Evolutionary conservation across 2,797 vertebrate species (phyloP).

Genomic region (Bovichtus diacanthus): DNA sequence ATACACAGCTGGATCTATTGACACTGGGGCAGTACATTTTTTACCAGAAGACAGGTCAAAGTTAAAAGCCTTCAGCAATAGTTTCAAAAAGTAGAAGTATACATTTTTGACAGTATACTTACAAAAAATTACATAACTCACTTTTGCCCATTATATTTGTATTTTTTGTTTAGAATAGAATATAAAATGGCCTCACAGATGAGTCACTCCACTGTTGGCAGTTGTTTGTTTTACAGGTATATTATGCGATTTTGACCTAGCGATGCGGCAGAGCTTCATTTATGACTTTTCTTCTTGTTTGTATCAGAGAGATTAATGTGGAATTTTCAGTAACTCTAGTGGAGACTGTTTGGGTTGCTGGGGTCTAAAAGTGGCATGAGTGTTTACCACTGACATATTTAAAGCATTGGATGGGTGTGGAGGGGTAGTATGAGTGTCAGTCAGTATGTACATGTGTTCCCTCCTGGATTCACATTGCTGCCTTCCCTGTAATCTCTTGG

Average conservation of each 20-base stretch:
- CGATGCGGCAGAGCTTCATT: neutral
- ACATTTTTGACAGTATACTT: neutral
- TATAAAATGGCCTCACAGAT: neutral
- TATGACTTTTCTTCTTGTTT: conserved; percentile 5
- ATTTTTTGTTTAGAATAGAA: neutral
- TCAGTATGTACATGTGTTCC: conserved; percentile 23
- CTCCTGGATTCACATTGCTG: conserved; percentile 37
- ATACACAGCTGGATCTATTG: neutral
- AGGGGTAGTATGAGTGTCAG: neutral
- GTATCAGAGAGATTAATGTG: neutral
- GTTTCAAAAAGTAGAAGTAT: neutral
- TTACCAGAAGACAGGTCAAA: neutral
- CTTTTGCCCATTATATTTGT: neutral
- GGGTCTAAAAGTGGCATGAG: neutral
- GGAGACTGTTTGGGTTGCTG: neutral
- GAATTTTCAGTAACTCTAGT: neutral
- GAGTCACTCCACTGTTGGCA: neutral
- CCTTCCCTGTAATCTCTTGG: conserved; percentile 74
- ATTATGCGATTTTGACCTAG: neutral
- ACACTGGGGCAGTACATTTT: neutral
- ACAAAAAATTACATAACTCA: neutral
- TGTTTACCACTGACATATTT: conserved; percentile 1
- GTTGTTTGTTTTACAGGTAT: neutral
- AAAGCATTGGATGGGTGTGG: neutral
- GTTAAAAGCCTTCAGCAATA: neutral